A percentile compares a stretch with the other conserved stretches of the same genome.
Evolutionary conservation across 2,797 vertebrate species (phyloP).

Genomic region (Trichosurus vulpecula): DNA sequence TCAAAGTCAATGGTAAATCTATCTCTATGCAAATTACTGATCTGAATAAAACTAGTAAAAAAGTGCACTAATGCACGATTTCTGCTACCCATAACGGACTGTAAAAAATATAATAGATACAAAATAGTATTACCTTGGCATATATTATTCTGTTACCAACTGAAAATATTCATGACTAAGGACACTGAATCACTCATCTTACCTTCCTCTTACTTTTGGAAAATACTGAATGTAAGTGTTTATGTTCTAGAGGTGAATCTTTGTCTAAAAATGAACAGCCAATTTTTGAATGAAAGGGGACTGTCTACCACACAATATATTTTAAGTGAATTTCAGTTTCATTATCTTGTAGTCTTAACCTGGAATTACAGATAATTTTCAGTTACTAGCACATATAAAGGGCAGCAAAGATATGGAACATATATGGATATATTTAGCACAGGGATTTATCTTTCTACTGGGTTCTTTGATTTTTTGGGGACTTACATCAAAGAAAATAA

Average conservation of each 20-base stretch:
- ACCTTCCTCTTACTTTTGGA: conserved; percentile 30
- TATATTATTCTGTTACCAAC: conserved; percentile 2
- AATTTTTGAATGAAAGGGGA: conserved; percentile 41
- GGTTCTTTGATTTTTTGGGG: neutral
- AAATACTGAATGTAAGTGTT: conserved; percentile 54
- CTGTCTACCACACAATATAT: neutral
- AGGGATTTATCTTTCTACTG: neutral
- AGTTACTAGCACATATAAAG: neutral
- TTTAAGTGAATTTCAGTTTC: neutral
- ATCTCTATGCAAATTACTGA: conserved; percentile 66
- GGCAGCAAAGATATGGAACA: neutral
- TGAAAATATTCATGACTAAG: conserved; percentile 48
- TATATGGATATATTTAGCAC: neutral
- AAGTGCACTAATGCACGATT: conserved; percentile 34
- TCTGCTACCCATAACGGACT: conserved; percentile 36
- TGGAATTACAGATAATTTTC: neutral
- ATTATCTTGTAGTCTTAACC: neutral
- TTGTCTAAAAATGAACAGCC: conserved; percentile 40
- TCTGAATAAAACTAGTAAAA: conserved; percentile 57
- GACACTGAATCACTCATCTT: conserved; percentile 7
- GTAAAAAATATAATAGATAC: conserved; percentile 27
- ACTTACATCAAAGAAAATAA: neutral
- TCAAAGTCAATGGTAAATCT: conserved; percentile 54
- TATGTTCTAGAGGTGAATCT: neutral
- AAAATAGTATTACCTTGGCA: conserved; percentile 36